Conservation (phyloP, 1,140 invertebrate species). For the Polyergus mexicanus region DNA sequence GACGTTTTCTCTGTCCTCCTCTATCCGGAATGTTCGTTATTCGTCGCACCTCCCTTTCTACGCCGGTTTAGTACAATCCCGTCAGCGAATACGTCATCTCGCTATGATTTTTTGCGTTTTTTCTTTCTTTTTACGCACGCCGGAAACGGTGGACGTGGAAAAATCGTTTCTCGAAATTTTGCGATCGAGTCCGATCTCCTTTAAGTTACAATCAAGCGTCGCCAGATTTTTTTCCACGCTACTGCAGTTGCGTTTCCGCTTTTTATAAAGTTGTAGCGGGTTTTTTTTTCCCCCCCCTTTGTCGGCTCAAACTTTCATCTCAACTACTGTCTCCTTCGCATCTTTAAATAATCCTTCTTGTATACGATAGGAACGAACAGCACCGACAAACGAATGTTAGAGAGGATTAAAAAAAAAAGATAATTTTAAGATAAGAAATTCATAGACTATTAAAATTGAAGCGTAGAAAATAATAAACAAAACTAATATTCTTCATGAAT, state of each 20-base stretch:
- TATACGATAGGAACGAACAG: not conserved
- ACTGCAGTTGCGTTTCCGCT: not conserved
- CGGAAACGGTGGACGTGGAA: not conserved
- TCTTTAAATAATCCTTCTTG: not conserved
- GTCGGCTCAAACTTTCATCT: not conserved
- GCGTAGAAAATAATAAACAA: not conserved
- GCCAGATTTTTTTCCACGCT: not conserved
- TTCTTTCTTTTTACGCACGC: not conserved
- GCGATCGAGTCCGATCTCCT: not conserved
- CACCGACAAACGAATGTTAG: not conserved
- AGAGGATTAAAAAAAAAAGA: too few relatives aligned
- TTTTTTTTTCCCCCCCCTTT: not conserved
- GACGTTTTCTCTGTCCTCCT: conserved; percentile 37
- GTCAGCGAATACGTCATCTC: conserved; percentile 16
- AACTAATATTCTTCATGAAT: too few relatives aligned
- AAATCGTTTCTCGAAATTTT: conserved; percentile 13
- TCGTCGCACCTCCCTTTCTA: conserved; percentile 40
- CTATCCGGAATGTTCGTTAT: conserved; percentile 1
- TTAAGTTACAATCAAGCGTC: not conserved
- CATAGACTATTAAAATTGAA: not conserved
- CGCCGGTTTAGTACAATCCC: conserved; percentile 25
- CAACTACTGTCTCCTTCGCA: not conserved
- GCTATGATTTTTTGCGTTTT: not conserved
- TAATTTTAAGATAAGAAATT: not conserved
- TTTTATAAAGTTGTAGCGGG: not conserved